A percentile compares a stretch with the other conserved stretches of the same genome.
Evolutionary conservation across 2,888 invertebrate genomes (phyloP).

Genomic region (Eristalis tenax): DNA sequence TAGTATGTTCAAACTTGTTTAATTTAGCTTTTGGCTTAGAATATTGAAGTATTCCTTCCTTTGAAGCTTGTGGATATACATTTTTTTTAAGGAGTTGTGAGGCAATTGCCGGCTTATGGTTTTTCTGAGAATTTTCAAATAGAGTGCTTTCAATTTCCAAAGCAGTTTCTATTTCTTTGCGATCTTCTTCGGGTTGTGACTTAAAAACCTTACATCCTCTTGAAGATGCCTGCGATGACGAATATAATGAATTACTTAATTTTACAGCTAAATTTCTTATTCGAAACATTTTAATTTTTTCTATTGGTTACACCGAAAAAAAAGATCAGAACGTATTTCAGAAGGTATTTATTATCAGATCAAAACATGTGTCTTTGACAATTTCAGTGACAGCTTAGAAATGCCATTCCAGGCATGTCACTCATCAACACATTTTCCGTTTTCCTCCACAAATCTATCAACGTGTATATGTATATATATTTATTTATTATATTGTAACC

Average conservation of each 20-base stretch:
- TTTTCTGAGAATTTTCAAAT: conserved; percentile 76
- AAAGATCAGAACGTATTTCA: background rate
- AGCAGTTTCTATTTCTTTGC: conserved; percentile 75
- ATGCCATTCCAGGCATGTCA: background rate
- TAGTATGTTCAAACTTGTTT: conserved; percentile 29
- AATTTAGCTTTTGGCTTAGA: conserved; percentile 23
- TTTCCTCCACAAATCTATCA: too few relatives aligned
- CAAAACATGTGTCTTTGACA: background rate
- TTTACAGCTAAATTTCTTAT: conserved; percentile 36
- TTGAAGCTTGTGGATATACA: background rate
- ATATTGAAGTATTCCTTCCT: background rate
- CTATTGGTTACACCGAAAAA: background rate
- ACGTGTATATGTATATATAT: too few relatives aligned
- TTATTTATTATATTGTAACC: too few relatives aligned
- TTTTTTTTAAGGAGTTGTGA: conserved; percentile 27
- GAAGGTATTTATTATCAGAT: too few relatives aligned
- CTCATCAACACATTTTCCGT: background rate
- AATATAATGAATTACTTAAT: conserved; percentile 1
- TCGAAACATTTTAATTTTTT: conserved; percentile 28
- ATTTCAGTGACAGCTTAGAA: background rate
- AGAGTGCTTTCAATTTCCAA: conserved; percentile 76
- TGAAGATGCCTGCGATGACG: background rate
- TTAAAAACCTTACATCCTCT: conserved; percentile 13
- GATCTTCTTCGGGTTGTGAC: conserved; percentile 38
- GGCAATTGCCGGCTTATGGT: conserved; percentile 73